Evolutionary conservation across 2,113 vertebrate species (phyloP).

Genomic region (Tylochromis polylepis): DNA sequence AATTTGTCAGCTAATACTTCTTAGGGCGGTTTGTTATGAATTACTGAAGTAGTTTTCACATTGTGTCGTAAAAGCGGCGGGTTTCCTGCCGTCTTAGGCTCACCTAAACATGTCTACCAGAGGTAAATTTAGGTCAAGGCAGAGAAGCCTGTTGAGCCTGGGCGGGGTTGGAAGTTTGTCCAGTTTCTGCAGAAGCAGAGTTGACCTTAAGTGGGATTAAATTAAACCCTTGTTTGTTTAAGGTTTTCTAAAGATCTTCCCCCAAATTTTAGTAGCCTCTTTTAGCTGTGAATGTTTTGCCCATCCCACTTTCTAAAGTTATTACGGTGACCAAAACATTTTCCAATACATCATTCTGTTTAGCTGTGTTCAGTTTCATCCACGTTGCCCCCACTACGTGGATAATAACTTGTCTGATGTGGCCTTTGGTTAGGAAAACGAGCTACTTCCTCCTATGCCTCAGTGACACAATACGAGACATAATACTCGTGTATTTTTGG

Average conservation of each 20-base stretch:
- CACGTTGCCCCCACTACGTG: neutral
- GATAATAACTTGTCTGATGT: neutral
- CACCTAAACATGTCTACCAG: neutral
- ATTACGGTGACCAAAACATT: neutral
- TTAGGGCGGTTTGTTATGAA: no score
- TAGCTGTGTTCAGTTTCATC: neutral
- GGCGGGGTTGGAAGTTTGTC: neutral
- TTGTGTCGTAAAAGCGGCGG: neutral
- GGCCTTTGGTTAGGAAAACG: neutral
- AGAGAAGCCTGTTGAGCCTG: neutral
- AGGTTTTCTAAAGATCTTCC: neutral
- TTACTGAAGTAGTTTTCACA: neutral
- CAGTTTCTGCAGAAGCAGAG: neutral
- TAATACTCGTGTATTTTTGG: neutral
- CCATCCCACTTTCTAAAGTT: neutral
- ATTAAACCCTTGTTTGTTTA: neutral
- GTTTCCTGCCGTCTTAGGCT: neutral
- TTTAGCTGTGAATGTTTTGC: neutral
- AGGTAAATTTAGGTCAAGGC: slow-evolving; percentile 21
- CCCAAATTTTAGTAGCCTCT: neutral
- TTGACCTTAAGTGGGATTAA: neutral
- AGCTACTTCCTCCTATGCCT: neutral
- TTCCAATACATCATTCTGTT: neutral
- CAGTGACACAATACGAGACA: neutral
- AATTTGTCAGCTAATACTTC: neutral